Base-by-base conservation (phyloP, 2,888 invertebrate genomes). In the Synergus umbraculus region DNA sequence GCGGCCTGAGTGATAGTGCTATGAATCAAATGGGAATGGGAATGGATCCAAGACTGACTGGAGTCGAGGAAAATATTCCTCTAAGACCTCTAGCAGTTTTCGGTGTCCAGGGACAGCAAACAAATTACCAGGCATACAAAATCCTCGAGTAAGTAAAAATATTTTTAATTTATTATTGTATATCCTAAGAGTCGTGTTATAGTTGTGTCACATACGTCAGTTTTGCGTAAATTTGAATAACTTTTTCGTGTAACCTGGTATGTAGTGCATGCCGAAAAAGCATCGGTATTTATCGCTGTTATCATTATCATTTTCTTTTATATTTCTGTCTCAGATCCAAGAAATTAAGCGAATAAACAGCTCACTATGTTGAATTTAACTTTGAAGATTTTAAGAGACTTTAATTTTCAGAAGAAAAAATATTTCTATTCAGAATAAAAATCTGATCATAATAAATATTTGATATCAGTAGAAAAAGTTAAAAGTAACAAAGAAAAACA, bases 61-160 rank as follows among this genome's bases (percentile, higher is more conserved):
- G 90, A 8, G 94, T 94, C 79, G 94, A 94, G 85, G 97, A 97
- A 89, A 96, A 95, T 87, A 97, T 97, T 91, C 97, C 97, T 76
- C 93, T 97, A 87, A 93, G 96, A 88, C 95, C 96, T 78, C 93
- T 97, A 64, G 93, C 94, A 82, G 94, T 96, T 87, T 95, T 96
- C 66, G 88, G 89, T 18, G 90, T 89, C 81, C 84, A 88, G 66
- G 86, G 84, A 65, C 91, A 90, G 76, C 91, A 89, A 73, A 81
- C 87, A 54, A 83, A 87, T 82, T 89, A 88, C 60, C 88, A 95
- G 84, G 94, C 95, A 87, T 95, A 95, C 88, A 95, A 95, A 93
- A 94, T 96, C 80, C 93, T 95, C 88, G 95, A 96, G 96, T 96
- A 93, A 96, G 96, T 95, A 85, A 78, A 77, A 65, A 41, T 66